Evolutionary conservation across 2,113 vertebrate species (phyloP).

Genomic region (Chlamydotis undulata): DNA sequence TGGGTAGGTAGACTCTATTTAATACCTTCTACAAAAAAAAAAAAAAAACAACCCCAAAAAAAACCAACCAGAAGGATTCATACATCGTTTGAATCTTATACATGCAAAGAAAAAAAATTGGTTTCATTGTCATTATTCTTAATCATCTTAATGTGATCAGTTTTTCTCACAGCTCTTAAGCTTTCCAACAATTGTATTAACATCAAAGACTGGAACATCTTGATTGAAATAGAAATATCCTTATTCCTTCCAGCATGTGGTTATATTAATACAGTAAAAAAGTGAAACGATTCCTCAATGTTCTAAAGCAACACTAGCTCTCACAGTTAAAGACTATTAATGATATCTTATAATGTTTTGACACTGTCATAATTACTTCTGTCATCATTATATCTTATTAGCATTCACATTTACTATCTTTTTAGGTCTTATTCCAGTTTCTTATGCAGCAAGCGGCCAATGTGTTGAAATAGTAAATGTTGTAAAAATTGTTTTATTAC

Average conservation of each 20-base stretch:
- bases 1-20: background rate
- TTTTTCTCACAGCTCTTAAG: background rate
- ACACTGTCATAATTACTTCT: background rate
- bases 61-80: background rate
- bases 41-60: background rate
- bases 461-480: constrained; percentile 27
- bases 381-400: background rate
- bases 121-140: background rate
- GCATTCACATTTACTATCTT: background rate
- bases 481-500: constrained; percentile 23
- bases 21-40: background rate
- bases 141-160: background rate
- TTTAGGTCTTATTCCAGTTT: background rate
- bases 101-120: background rate
- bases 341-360: background rate
- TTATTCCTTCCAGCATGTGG: background rate
- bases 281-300: background rate
- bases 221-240: background rate
- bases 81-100: background rate
- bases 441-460: background rate
- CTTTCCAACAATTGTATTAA: background rate
- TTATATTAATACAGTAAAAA: background rate
- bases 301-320: background rate
- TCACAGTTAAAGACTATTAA: background rate
- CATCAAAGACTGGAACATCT: background rate